Conservation (phyloP, 2,888 invertebrate species). For the Rhaphigaster nebulosa region DNA sequence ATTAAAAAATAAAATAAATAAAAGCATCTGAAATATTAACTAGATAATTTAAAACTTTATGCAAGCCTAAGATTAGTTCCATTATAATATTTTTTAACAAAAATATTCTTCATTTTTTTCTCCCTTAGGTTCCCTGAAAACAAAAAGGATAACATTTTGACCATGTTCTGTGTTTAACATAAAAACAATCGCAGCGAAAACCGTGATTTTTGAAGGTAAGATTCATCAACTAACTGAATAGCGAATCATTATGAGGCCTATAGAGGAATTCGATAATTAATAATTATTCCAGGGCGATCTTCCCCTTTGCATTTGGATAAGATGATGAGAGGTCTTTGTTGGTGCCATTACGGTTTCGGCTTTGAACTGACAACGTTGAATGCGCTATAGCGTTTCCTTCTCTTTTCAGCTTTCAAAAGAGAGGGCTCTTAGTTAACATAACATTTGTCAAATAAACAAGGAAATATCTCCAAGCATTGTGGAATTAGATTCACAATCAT, state of each 20-base stretch:
- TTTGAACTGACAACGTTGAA: neutral
- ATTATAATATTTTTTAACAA: no score
- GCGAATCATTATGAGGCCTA: neutral
- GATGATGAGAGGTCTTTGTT: slow-evolving; percentile 30
- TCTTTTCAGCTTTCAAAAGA: neutral
- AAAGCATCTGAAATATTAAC: no score
- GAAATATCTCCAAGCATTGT: neutral
- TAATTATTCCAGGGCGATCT: neutral
- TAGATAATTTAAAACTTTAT: no score
- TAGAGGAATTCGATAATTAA: slow-evolving; percentile 3
- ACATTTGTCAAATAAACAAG: neutral
- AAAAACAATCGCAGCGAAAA: no score
- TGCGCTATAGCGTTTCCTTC: neutral
- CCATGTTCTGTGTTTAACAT: no score
- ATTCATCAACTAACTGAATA: slow-evolving; percentile 5
- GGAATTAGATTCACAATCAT: neutral
- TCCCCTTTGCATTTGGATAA: slow-evolving; percentile 8
- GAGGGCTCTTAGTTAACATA: neutral
- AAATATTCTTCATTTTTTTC: no score
- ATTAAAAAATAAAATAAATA: no score
- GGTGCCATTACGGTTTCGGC: neutral
- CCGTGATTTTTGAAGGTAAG: neutral
- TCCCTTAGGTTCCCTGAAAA: no score
- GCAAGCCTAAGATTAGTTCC: no score
- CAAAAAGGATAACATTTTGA: no score